A percentile compares a stretch with the other conserved stretches of the same genome.
phyloP scores from a whole-genome alignment of 2,797 vertebrate species.

The Fistularia tabacaria region DNA sequence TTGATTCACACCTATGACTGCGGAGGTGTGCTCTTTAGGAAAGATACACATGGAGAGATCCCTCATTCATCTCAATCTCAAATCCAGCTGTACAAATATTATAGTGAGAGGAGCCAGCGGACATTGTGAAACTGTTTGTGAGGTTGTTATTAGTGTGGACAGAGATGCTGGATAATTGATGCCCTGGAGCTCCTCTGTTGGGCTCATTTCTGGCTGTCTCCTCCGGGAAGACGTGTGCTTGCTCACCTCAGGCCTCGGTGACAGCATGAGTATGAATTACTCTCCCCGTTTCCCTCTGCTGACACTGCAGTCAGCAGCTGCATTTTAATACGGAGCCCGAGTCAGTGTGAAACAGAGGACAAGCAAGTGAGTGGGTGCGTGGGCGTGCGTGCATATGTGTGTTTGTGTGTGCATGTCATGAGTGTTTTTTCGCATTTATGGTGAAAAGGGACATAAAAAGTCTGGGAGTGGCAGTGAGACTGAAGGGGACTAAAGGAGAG shows the following conservation, averaged over 20 bases:
- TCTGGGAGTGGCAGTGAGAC: slow-evolving; percentile 10
- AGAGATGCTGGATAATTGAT: slow-evolving; percentile 58
- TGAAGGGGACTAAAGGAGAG: slow-evolving; percentile 11
- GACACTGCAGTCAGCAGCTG: slow-evolving; percentile 62
- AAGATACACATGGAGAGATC: not conserved
- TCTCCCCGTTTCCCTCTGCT: slow-evolving; percentile 47
- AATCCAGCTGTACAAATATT: slow-evolving; percentile 33
- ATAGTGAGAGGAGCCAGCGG: not conserved
- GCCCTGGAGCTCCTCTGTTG: slow-evolving; percentile 36
- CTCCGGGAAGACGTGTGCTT: slow-evolving; percentile 44
- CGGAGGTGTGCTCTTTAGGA: not conserved
- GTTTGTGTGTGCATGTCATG: not conserved
- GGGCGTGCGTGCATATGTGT: not conserved
- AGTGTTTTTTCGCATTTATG: slow-evolving; percentile 21
- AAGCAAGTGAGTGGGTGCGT: not conserved
- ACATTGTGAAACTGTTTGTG: slow-evolving; percentile 46
- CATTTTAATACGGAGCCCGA: slow-evolving; percentile 60
- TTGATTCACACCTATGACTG: slow-evolving; percentile 31
- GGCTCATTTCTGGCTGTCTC: slow-evolving; percentile 54
- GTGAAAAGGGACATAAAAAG: slow-evolving; percentile 15
- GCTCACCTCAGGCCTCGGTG: slow-evolving; percentile 58
- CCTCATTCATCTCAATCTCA: slow-evolving; percentile 29
- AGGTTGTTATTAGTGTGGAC: slow-evolving; percentile 25
- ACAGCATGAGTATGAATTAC: slow-evolving; percentile 68
- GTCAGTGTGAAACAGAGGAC: slow-evolving; percentile 18